phyloP scores from a whole-genome alignment of 2,888 invertebrate genomes.

The Cryptophagus acutangulus region DNA sequence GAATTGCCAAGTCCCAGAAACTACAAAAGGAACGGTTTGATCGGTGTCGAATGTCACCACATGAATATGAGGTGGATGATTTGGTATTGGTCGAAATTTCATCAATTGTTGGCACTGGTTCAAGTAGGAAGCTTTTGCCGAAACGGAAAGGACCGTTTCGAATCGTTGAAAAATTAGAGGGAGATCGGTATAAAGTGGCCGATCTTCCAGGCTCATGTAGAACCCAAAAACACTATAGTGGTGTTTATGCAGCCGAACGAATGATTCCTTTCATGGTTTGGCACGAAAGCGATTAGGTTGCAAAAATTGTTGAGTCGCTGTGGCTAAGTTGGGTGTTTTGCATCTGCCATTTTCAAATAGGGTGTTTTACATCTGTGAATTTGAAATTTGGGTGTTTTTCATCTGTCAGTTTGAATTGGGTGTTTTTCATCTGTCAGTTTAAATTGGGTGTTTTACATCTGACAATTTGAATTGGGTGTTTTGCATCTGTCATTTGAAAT shows the following conservation, averaged over 20 bases:
- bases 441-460: too few species aligned
- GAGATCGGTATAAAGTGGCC: not conserved
- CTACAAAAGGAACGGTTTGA: constrained; percentile 1
- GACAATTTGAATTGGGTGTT: too few species aligned
- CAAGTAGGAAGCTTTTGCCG: constrained; percentile 1
- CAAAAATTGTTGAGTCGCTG: too few species aligned
- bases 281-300: too few species aligned
- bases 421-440: too few species aligned
- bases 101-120: not conserved
- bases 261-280: too few species aligned
- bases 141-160: constrained; percentile 4
- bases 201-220: not conserved
- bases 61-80: not conserved
- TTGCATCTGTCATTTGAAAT: too few species aligned
- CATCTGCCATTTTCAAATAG: too few species aligned
- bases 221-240: not conserved
- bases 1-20: not conserved
- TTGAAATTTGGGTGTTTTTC: too few species aligned
- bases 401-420: too few species aligned
- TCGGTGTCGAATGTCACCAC: not conserved
- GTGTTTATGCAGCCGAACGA: not conserved
- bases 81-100: not conserved
- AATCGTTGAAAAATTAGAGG: not conserved
- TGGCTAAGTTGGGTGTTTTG: too few species aligned
- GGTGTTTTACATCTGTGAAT: too few species aligned